phyloP scores from a whole-genome alignment of 2,888 invertebrate genomes.

The Drosophila longiperda region DNA sequence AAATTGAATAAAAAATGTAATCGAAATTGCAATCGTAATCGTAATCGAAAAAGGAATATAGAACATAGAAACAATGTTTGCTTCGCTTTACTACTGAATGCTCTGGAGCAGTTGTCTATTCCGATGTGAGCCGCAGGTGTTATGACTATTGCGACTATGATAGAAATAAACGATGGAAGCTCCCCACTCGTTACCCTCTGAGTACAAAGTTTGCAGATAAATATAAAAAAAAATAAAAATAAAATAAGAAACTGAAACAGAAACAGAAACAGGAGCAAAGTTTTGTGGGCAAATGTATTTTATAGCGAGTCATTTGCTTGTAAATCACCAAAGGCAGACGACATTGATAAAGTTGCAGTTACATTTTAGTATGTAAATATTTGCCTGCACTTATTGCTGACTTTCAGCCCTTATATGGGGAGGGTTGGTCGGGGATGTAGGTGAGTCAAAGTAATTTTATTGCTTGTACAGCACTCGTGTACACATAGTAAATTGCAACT shows the following conservation, averaged over 20 bases:
- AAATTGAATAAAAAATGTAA: conserved; percentile 57
- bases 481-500: conserved; percentile 39
- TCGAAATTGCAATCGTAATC: conserved; percentile 52
- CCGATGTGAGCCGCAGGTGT: conserved; percentile 69
- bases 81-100: conserved; percentile 29
- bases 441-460: conserved; percentile 61
- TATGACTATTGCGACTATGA: conserved; percentile 55
- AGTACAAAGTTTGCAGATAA: not conserved
- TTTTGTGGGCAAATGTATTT: conserved; percentile 60
- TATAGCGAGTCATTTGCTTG: conserved; percentile 66
- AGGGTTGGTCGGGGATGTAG: not conserved
- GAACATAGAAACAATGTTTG: conserved; percentile 24
- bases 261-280: conserved; percentile 15
- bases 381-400: conserved; percentile 73
- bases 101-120: conserved; percentile 32
- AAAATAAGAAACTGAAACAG: not conserved
- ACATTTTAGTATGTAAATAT: conserved; percentile 78
- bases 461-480: conserved; percentile 49
- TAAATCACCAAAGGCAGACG: conserved; percentile 77
- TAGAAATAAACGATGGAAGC: conserved; percentile 27
- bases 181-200: not conserved
- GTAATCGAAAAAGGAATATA: conserved; percentile 51
- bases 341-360: conserved; percentile 79
- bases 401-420: conserved; percentile 17
- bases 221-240: not conserved